Percentiles rank a stretch among this genome's conserved stretches.
These are phyloP conservation scores for Loxodonta africana DNA, from an alignment of 2,113 vertebrate genomes.

Conservation along the genomic window DNA sequence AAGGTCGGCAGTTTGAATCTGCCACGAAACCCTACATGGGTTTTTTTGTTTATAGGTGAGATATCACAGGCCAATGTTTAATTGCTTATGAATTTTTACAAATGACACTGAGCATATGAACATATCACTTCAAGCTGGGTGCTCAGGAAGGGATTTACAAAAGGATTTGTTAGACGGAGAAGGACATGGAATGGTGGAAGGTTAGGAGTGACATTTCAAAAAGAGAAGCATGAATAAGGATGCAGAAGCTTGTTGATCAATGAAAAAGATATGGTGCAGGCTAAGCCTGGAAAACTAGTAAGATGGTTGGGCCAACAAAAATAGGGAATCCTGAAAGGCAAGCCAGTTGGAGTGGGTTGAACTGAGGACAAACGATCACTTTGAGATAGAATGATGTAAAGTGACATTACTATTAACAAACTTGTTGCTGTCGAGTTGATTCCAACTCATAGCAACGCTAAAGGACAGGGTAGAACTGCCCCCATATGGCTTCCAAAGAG, in stretches of 20 bases:
- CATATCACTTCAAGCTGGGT: background rate
- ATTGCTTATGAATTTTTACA: background rate
- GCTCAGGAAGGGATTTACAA: conserved; percentile 17
- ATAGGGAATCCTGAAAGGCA: background rate
- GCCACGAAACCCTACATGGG: no score
- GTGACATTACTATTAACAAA: background rate
- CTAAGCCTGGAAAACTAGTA: conserved; percentile 40
- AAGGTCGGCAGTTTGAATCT: no score
- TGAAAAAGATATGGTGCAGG: conserved; percentile 16
- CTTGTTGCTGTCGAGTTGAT: no score
- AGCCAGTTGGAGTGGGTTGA: background rate
- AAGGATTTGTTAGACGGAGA: conserved; percentile 28
- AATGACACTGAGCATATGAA: background rate
- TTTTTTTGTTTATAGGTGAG: no score
- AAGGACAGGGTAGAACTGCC: no score
- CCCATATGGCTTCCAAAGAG: no score
- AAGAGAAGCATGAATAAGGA: background rate
- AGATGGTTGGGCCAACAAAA: conserved; percentile 30
- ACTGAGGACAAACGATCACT: background rate
- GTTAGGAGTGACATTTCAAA: background rate
- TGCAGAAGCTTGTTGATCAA: background rate
- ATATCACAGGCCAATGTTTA: background rate
- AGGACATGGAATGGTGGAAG: background rate
- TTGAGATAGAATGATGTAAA: background rate
- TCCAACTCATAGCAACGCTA: no score